Base-by-base conservation (phyloP, 2,797 vertebrate genomes). In the Tenualosa ilisha region DNA sequence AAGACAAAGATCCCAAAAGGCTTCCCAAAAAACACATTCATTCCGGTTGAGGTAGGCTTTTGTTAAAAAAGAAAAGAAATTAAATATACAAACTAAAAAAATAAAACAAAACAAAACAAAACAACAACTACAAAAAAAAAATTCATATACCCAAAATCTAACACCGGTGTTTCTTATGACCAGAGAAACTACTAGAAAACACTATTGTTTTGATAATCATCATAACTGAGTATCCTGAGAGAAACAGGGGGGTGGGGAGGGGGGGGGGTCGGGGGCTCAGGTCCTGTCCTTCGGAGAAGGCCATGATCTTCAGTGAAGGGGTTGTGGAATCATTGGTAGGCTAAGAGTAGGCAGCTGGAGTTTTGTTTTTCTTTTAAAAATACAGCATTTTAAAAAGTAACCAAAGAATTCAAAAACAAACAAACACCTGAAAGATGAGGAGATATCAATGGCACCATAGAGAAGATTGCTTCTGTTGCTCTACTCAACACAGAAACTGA, bases 31-130 rank as follows among this genome's bases (percentile, higher is more conserved):
- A 96, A 99, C 98, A 99, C 98, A 99, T 99, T 99, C 98, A 97
- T 98, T 97, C 95, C 96, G 97, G 98, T 96, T 99, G 98, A 99
- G 98, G 98, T 99, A 99, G 98, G 96, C 97, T 97, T 96, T 93
- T 92, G 91, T 95, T 95, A 93, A 92, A 89, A 94, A 92, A 94
- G 91, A 92, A 92, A 85, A 92, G 93, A 94, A 96, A 93, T 91
- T 22, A 61, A n/a, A 24, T 8, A 61, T 24, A 61, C 20, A 61
- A 61, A 22, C 6, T n/a, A 61, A 6, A 92, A 84, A 92, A 94
- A 94, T 96, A 93, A 91, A 90, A 88, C 90, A 93, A 91, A 88
- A 93, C 37, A 72, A 72, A 40, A 68, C 26, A 92, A 89, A 92
- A 92, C 87, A 90, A 92, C 92, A 91, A 85, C 53, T 85, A 86